phyloP scores from a whole-genome alignment of 2,113 vertebrate genomes.

The Telmatochromis sp. region DNA sequence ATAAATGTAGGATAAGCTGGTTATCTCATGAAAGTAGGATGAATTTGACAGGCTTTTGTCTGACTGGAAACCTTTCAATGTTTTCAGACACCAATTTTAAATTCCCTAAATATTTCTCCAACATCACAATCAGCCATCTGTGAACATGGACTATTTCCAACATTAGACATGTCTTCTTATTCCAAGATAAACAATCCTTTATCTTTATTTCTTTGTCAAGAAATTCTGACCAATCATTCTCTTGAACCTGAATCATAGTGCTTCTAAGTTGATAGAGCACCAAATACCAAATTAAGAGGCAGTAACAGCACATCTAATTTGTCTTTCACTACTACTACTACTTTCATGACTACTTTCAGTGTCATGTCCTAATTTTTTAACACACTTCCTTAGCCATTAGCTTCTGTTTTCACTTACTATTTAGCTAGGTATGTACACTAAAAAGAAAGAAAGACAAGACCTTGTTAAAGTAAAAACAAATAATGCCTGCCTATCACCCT shows the following conservation, averaged over 20 bases:
- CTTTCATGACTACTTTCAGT: not conserved
- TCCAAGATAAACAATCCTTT: not conserved
- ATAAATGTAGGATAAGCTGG: not conserved
- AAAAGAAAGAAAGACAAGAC: not conserved
- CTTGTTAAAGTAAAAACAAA: not conserved
- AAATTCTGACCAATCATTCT: not conserved
- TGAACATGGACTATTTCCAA: not conserved
- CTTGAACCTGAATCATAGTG: not conserved
- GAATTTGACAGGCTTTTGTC: not conserved
- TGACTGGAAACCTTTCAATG: not conserved
- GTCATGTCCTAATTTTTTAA: not conserved
- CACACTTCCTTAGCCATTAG: not conserved
- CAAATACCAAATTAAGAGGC: not conserved
- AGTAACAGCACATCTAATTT: not conserved
- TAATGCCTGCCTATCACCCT: not conserved
- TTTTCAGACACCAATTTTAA: not conserved
- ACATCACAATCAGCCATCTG: not conserved
- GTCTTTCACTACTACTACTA: not conserved
- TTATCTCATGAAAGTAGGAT: not conserved
- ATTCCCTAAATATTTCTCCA: not conserved
- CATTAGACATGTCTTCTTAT: not conserved
- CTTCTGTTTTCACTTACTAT: not conserved
- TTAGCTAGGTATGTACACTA: not conserved
- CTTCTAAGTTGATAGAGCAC: not conserved
- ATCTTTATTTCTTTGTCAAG: not conserved